phyloP scores from a whole-genome alignment of 2,888 invertebrate species.

The Bruchidius siliquastri region DNA sequence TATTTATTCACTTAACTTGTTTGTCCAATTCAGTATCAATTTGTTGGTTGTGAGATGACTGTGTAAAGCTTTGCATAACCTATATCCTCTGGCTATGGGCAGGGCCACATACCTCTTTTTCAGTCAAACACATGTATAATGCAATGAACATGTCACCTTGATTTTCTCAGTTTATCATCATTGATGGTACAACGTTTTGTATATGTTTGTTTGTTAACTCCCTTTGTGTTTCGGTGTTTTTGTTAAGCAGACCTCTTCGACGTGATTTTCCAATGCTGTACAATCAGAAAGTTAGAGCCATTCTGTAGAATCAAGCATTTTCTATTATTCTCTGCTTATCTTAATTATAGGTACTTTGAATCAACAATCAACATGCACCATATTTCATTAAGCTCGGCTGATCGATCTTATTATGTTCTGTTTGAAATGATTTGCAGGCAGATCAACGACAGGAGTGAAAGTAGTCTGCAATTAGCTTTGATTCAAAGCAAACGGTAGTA shows the following conservation, averaged over 20 bases:
- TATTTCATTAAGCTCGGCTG: background rate
- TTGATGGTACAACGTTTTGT: too few species aligned
- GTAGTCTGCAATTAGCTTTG: background rate
- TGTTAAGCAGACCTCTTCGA: too few species aligned
- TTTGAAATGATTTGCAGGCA: background rate
- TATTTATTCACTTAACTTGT: background rate
- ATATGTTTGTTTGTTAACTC: too few species aligned
- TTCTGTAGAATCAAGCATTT: too few species aligned
- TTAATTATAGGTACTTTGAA: background rate
- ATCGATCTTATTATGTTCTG: background rate
- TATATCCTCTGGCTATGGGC: background rate
- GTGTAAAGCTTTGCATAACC: background rate
- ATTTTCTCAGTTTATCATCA: too few species aligned
- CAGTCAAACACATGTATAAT: background rate
- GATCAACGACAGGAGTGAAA: background rate
- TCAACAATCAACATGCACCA: background rate
- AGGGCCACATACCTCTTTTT: background rate
- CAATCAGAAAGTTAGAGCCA: too few species aligned
- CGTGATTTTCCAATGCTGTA: too few species aligned
- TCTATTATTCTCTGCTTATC: background rate
- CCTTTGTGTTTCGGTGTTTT: too few species aligned
- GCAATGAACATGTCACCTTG: background rate
- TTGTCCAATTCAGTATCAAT: background rate
- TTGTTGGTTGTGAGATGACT: background rate
- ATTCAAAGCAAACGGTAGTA: background rate